Conservation (phyloP, 2,797 vertebrate species). For the Acanthurus lineatus region DNA sequence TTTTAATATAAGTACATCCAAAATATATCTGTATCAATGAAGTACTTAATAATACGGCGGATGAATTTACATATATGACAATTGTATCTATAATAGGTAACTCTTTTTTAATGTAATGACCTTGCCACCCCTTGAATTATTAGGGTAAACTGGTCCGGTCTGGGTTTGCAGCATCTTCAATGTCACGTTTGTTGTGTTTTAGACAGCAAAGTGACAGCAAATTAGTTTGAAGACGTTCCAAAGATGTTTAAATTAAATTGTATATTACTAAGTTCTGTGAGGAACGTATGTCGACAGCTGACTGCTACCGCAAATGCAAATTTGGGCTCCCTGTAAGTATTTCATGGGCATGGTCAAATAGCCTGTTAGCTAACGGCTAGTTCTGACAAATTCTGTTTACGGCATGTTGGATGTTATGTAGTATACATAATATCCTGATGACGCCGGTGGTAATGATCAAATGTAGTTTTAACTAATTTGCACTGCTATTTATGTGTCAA, state of each 20-base stretch:
- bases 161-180: constrained; percentile 56
- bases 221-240: background rate
- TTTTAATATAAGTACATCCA: rapidly evolving
- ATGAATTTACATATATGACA: too few species aligned
- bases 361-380: constrained; percentile 47
- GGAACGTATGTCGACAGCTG: constrained; percentile 62
- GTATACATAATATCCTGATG: background rate
- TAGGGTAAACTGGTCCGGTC: background rate
- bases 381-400: background rate
- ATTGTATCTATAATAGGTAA: too few species aligned
- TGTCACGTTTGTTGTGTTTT: constrained; percentile 74
- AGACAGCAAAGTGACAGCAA: rapidly evolving
- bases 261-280: constrained; percentile 51
- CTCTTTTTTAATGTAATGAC: too few species aligned
- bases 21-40: background rate
- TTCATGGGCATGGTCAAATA: background rate
- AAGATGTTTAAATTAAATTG: constrained; percentile 73
- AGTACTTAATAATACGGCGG: too few species aligned
- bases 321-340: constrained; percentile 73
- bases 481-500: background rate
- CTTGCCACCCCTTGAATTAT: background rate
- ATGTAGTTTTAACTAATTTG: too few species aligned
- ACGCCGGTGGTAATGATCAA: too few species aligned
- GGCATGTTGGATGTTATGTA: background rate
- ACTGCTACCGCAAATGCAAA: constrained; percentile 30